Base-by-base conservation (phyloP, 1,140 invertebrate genomes). In the Cyclargus thomasi region DNA sequence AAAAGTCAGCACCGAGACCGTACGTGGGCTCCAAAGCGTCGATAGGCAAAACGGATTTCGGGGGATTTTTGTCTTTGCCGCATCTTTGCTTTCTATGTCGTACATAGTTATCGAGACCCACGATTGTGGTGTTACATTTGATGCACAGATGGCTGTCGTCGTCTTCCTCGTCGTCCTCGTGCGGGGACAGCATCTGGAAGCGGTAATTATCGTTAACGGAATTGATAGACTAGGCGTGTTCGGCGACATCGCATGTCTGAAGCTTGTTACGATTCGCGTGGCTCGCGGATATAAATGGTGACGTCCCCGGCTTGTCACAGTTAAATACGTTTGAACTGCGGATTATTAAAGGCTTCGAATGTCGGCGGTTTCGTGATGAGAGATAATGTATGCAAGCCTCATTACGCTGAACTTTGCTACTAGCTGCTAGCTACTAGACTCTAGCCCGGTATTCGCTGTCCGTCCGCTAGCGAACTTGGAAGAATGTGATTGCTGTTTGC, bases 121-220 rank as follows among this genome's bases (percentile, higher is more conserved):
- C 85, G 53, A 97, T 94, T 0, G 96, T 97, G 1, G 92, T 77
- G 69, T 96, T 94, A 88, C 97, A 98, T 75, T 95, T 96, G 67
- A 97, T 94, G 82, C 97, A 98, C 66, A 96, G 93, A 76, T 97
- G 96, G 1, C 92, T 94, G 79, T 97, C 96, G 36, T 96, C 95
- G 53, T 96, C 93, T 20, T 94, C 94, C 36, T 96, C 95, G 53
- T 96, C 93, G 20, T 94, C 94, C 53, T 94, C 94, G 23, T 90
- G 75, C 6, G 81, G 83, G 1, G 84, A 90, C 71, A 88, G 78
- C 85, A 89, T 89, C 85, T 88, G 79, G 22, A 77, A 80, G 55
- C n/a, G 7, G 7, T 20, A 59, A 20, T 20, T 20, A 18, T 10
- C 18, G 55, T 59, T 59, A 59, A 76, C 73, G 74, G 6, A 20